Percentiles rank a stretch among this genome's conserved stretches.
These are phyloP conservation scores for Rhamphomyia laevipes DNA, from an alignment of 2,888 invertebrate genomes.

Conservation along the genomic window DNA sequence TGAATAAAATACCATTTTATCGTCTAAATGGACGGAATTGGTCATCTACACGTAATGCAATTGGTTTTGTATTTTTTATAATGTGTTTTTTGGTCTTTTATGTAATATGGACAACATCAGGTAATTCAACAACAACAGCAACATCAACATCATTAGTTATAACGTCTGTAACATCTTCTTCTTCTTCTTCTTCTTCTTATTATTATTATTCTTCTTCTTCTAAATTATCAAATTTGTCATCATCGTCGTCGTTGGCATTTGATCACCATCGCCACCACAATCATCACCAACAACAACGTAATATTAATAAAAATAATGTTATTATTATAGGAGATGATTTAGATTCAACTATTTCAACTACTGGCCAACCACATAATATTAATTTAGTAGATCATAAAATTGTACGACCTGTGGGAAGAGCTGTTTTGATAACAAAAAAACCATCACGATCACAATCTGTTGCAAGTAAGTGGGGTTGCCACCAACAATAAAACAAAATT, in stretches of 20 bases:
- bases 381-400: constrained; percentile 17
- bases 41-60: constrained; percentile 16
- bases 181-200: neutral
- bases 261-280: neutral
- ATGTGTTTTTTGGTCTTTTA: constrained; percentile 20
- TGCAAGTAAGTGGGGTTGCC: constrained; percentile 22
- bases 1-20: constrained; percentile 7
- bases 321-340: too few species aligned
- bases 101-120: constrained; percentile 23
- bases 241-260: neutral
- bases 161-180: neutral
- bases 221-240: neutral
- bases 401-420: constrained; percentile 12
- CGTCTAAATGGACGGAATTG: constrained; percentile 6
- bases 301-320: too few species aligned
- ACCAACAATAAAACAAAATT: constrained; percentile 7
- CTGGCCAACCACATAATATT: constrained; percentile 6
- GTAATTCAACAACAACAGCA: constrained; percentile 12
- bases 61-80: constrained; percentile 19
- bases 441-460: too few species aligned
- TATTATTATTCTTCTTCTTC: constrained; percentile 1
- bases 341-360: too few species aligned
- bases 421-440: constrained; percentile 9
- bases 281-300: neutral
- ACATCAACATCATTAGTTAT: neutral